Base-by-base conservation (phyloP, 1,140 invertebrate genomes). In the Pectinophora gossypiella region DNA sequence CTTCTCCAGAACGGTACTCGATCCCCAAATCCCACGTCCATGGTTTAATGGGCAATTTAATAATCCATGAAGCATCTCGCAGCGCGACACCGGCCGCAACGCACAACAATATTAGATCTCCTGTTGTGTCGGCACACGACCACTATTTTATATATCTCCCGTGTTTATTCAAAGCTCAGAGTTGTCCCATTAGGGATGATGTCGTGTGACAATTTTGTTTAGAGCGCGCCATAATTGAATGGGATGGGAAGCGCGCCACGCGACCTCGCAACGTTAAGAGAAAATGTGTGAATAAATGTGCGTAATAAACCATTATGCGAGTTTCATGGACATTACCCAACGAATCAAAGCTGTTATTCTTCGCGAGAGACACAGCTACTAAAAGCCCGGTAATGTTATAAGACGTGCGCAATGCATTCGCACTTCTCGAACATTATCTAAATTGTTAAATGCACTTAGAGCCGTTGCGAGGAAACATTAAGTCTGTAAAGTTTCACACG, bases 101-200 rank as follows among this genome's bases (percentile, higher is more conserved):
- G 43, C 49, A 54, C 61, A 71, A 72, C 56, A 71, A 72, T 84
- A 81, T 81, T 73, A 68, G 71, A 66, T 71, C 70, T 73, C 79
- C 80, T 72, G 79, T 72, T 62, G 82, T 60, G 78, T 68, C 72
- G 78, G 62, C 80, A 80, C 81, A 76, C 83, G 83, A 75, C 83
- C 62, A 56, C 53, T 72, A 67, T 75, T 76, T 77, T 76, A 78
- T 78, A 72, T 73, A 67, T 61, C 59, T 65, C 51, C 51, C 64
- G 48, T 83, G 74, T 83, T 81, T 85, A 78, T 76, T 75, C 74
- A 76, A 53, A 66, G 69, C 69, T 72, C 63, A 77, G 67, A 72
- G 70, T 73, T 68, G 64, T 67, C 54, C 69, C 79, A 85, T 85
- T 85, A 83, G 61, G 72, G 79, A 69, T 66, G 71, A 73, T 55